Base-by-base conservation (phyloP, 2,888 invertebrate genomes). In the Trissonchulus sp. region DNA sequence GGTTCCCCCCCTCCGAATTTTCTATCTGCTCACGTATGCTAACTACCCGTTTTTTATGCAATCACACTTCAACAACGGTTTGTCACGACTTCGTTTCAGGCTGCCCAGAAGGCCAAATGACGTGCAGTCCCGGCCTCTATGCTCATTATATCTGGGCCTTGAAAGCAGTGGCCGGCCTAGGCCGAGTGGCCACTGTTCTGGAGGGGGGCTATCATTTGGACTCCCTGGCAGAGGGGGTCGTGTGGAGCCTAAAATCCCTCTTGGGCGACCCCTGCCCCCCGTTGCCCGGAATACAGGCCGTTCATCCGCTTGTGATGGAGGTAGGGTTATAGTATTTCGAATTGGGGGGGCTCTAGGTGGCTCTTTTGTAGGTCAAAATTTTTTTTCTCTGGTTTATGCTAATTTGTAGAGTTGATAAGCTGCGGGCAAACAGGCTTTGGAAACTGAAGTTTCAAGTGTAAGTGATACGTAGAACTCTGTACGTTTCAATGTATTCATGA, bases 191-290 rank as follows among this genome's bases (percentile, higher is more conserved):
- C 63, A 84, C 94, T 0, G 90, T 90, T 31, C 87, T 94, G 2
- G 94, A 94, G 87, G 96, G 96, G 28, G 97, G 97, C 1, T 98
- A 97, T 87, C 94, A 96, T 85, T 88, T 92, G 60, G 90, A 90
- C 78, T 92, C 94, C 33, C 91, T 94, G 76, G 90, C 94, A 0
- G 90, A 92, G 83, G 90, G 92, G 1, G 92, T 94, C 91, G 89
- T 91, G 0, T 90, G 92, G 88, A 95, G 95, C 85, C 90, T 92
- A 0, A 93, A 93, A 84, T 90, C 93, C 0, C 85, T 98, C 71
- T 87, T 96, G 0, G 94, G 93, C 0, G 93, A 95, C 87, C 91
- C 30, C 65, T 63, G 65, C n/a, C 65, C 65, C 3, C 28, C 65
- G 3, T 28, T 63, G 65, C 15, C 65, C 30, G 3, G 15, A 3